These are phyloP conservation scores for Tor tambroides DNA, from an alignment of 2,113 vertebrate species.

Conservation along the genomic window DNA sequence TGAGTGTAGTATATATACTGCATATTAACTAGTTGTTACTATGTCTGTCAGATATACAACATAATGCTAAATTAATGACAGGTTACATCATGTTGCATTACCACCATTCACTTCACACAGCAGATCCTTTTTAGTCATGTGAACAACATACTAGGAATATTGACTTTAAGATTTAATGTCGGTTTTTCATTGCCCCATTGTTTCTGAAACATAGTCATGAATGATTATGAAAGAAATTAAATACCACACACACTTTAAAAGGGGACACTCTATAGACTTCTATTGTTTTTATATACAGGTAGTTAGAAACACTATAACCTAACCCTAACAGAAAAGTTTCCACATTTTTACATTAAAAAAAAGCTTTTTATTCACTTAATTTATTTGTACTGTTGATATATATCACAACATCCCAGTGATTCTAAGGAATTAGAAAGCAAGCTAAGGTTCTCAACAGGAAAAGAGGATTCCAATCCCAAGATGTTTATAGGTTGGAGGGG, in stretches of 20 bases:
- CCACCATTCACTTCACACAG: background rate
- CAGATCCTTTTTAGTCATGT: background rate
- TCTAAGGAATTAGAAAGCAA: background rate
- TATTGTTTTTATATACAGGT: background rate
- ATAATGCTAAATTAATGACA: background rate
- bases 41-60: background rate
- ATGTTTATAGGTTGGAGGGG: slow-evolving; percentile 26
- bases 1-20: background rate
- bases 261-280: background rate
- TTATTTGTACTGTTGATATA: background rate
- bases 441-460: slow-evolving; percentile 36
- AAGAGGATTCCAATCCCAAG: background rate
- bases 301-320: background rate
- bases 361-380: background rate
- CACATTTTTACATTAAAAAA: background rate
- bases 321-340: background rate
- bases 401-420: background rate
- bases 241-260: background rate
- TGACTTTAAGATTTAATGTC: background rate
- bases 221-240: background rate
- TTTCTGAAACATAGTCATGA: background rate
- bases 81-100: background rate
- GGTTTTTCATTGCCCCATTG: background rate
- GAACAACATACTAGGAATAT: background rate
- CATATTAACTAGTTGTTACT: background rate